A percentile compares a stretch with the other conserved stretches of the same genome.
Evolutionary conservation across 2,888 invertebrate species (phyloP).

Genomic region (Nomada fabriciana): DNA sequence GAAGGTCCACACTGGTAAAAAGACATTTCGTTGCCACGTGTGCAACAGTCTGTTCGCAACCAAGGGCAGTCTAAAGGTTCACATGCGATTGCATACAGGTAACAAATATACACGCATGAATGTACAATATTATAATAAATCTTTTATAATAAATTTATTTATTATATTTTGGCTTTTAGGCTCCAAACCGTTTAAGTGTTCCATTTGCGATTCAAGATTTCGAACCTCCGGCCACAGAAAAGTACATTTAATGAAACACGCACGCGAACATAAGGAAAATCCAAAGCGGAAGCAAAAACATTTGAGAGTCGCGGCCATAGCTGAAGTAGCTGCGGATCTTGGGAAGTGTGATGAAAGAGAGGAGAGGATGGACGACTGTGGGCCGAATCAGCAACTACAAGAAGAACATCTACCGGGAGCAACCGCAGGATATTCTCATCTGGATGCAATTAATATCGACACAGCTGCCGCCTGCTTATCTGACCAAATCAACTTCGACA

Average conservation of each 20-base stretch:
- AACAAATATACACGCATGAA: constrained; percentile 28
- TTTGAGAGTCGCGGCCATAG: constrained; percentile 71
- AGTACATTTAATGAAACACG: constrained; percentile 86
- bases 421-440: constrained; percentile 42
- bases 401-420: constrained; percentile 27
- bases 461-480: constrained; percentile 60
- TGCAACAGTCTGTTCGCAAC: constrained; percentile 88
- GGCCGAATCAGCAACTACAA: constrained; percentile 9
- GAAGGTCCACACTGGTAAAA: constrained; percentile 86
- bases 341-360: constrained; percentile 42
- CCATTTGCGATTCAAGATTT: constrained; percentile 87
- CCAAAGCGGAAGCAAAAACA: constrained; percentile 68
- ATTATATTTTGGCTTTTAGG: too few species aligned
- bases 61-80: constrained; percentile 88
- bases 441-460: constrained; percentile 66
- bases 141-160: background rate
- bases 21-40: constrained; percentile 87
- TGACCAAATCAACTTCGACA: constrained; percentile 76
- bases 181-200: constrained; percentile 87
- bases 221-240: constrained; percentile 89
- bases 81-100: constrained; percentile 89
- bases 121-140: background rate
- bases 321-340: constrained; percentile 65
- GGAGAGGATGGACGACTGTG: constrained; percentile 3
- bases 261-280: constrained; percentile 79